A percentile compares a stretch with the other conserved stretches of the same genome.
Conservation (phyloP, 2,113 vertebrate genomes). For the Sitta europaea region DNA sequence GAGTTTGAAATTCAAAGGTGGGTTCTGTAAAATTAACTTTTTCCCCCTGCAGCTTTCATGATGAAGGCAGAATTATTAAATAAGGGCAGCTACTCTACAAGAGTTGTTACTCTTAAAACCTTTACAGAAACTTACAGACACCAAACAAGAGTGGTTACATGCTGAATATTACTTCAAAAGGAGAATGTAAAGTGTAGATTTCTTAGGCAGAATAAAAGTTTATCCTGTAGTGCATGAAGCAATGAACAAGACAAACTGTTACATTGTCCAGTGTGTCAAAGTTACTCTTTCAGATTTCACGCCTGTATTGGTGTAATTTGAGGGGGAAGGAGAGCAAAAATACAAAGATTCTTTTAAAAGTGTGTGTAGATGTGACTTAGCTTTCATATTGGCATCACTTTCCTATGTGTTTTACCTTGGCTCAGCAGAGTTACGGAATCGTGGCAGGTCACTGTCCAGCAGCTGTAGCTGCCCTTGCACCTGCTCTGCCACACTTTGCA, state of each 20-base stretch:
- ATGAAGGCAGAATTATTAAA: slow-evolving; percentile 7
- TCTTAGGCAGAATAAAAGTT: background rate
- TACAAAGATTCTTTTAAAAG: background rate
- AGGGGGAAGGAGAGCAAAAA: background rate
- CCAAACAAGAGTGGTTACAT: background rate
- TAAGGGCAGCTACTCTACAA: background rate
- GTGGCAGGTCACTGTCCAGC: background rate
- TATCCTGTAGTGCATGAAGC: background rate
- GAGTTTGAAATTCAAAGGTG: slow-evolving; percentile 29
- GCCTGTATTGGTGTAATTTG: background rate
- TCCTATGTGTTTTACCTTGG: background rate
- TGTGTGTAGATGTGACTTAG: background rate
- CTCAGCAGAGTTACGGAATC: background rate
- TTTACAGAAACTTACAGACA: background rate
- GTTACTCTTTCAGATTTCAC: background rate
- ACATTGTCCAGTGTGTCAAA: background rate
- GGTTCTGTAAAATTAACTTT: slow-evolving; percentile 9
- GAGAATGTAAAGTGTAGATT: background rate
- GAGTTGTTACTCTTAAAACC: background rate
- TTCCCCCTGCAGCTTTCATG: background rate
- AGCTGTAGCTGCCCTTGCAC: background rate
- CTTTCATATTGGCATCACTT: background rate
- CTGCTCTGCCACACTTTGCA: background rate
- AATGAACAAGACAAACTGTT: background rate
- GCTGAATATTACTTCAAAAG: background rate